phyloP scores from a whole-genome alignment of 92 coral and sea anemone genomes.

The Epizoanthus rinbou region DNA sequence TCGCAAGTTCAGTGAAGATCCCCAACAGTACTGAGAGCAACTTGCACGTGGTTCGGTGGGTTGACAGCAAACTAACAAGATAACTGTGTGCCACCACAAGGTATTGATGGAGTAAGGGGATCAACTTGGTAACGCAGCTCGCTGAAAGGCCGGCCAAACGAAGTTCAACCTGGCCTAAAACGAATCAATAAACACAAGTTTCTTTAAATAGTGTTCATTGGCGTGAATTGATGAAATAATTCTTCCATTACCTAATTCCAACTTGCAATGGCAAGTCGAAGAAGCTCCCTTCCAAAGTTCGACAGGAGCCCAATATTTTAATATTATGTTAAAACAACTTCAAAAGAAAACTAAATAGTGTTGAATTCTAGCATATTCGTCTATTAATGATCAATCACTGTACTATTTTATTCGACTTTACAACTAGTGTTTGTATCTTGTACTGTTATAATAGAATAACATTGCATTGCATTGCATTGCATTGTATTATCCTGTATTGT shows the following conservation, averaged over 20 bases:
- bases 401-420: no score
- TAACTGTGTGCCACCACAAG: conserved; percentile 64
- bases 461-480: no score
- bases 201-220: not conserved
- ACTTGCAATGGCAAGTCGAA: not conserved
- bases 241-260: not conserved
- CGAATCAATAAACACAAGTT: not conserved
- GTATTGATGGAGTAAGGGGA: conserved; percentile 81
- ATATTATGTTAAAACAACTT: not conserved
- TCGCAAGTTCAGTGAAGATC: conserved; percentile 85
- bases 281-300: not conserved
- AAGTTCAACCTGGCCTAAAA: conserved; percentile 8
- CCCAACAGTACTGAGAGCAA: conserved; percentile 84
- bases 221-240: not conserved
- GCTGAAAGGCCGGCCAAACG: conserved; percentile 24
- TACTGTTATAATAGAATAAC: no score
- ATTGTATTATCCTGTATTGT: no score
- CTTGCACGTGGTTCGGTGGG: conserved; percentile 82
- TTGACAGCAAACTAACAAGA: conserved; percentile 61
- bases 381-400: no score
- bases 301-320: not conserved
- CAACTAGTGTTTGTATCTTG: no score
- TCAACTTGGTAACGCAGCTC: conserved; percentile 39
- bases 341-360: no score
- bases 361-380: no score